Base-by-base conservation (phyloP, 2,797 vertebrate genomes). In the Cynopterus sphinx region DNA sequence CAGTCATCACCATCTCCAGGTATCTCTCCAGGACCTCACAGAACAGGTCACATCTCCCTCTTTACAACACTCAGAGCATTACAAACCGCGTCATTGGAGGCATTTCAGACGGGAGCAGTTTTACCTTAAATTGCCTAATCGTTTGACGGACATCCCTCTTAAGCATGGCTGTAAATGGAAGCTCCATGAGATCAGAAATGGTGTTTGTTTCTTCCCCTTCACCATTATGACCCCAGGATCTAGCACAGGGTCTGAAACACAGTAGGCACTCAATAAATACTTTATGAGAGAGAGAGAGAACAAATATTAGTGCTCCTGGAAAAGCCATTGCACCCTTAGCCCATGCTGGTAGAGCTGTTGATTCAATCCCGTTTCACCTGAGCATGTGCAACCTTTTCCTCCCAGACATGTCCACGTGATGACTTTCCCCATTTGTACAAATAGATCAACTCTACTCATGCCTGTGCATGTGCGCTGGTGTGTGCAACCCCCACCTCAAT, bases 401-500 rank as follows among this genome's bases (percentile, higher is more conserved):
- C 28, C 71, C 57, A 71, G 81, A 61, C 26, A 28, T 11, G 51
- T 26, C 55, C 70, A 17, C 31, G 4, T 12, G 85, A 51, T 26
- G 13, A 49, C 79, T 84, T 91, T 87, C 31, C 57, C 83, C 9
- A 49, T 68, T 71, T 10, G 6, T 71, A 33, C 43, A 94, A 75
- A 89, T 53, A 9, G 19, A 36, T 87, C 79, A 77, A 67, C 46
- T 67, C 31, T 19, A 6, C 1, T 1, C 33, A 41, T 7, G 21
- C 57, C 74, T 22, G 0, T 0, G 39, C 39, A 21, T 0, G 15
- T 61, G 1, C 9, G 24, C 61, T 1, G 2, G 65, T n/a, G 59
- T 49, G 28, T 2, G 8, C 39, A 59, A 0, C n/a, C 90, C 41
- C 39, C 11, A 17, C 39, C 8, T n/a, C 71, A 5, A 22, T 46